Conservation (phyloP, 2,888 invertebrate species). For the Dichetophora obliterata region DNA sequence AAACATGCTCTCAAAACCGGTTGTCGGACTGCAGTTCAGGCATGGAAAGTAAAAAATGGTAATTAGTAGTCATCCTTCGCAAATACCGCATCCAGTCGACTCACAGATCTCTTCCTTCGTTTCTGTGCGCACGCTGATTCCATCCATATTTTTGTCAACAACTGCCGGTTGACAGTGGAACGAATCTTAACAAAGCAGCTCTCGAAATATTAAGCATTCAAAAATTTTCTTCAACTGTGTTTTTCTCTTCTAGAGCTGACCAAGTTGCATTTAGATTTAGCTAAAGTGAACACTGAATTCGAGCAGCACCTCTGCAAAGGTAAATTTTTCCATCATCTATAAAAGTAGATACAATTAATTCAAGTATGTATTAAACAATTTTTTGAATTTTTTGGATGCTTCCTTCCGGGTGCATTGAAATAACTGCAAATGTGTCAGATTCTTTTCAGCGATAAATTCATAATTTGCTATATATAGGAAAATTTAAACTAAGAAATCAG, state of each 20-base stretch:
- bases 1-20: slow-evolving; percentile 61
- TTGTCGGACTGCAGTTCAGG: slow-evolving; percentile 59
- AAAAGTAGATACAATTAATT: not conserved
- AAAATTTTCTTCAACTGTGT: slow-evolving; percentile 32
- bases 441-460: not conserved
- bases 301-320: slow-evolving; percentile 66
- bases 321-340: slow-evolving; percentile 37
- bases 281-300: slow-evolving; percentile 61
- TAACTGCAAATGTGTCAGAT: slow-evolving; percentile 21
- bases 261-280: slow-evolving; percentile 61
- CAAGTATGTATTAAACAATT: too few species aligned
- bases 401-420: slow-evolving; percentile 23
- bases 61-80: slow-evolving; percentile 38
- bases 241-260: slow-evolving; percentile 57
- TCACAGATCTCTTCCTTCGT: slow-evolving; percentile 8
- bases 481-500: too few species aligned
- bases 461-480: too few species aligned
- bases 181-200: slow-evolving; percentile 32
- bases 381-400: not conserved
- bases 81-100: not conserved
- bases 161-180: slow-evolving; percentile 33
- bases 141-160: slow-evolving; percentile 16
- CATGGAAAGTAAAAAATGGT: slow-evolving; percentile 65
- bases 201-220: slow-evolving; percentile 8
- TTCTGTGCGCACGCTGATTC: not conserved